A percentile compares a stretch with the other conserved stretches of the same genome.
Conservation (phyloP, 1,140 invertebrate species). For the Idris sp. region DNA sequence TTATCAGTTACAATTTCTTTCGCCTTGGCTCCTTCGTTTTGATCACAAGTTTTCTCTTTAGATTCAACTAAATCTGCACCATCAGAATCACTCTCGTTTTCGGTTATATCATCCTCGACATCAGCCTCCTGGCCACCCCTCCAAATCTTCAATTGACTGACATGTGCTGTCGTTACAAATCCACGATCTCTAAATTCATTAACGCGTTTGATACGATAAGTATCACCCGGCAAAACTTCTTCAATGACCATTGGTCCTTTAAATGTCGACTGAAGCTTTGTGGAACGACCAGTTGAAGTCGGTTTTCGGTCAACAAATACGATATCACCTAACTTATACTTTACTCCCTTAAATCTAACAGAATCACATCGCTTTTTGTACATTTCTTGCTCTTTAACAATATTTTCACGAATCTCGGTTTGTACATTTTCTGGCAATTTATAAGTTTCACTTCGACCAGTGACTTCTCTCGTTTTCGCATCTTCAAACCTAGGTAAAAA, state of each 20-base stretch:
- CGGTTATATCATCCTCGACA: too few species aligned
- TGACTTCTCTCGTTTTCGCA: constrained; percentile 9
- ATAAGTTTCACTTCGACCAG: constrained; percentile 1
- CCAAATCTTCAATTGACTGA: constrained; percentile 30
- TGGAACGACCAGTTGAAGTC: constrained; percentile 15
- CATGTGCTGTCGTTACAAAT: constrained; percentile 14
- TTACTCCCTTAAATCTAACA: not conserved
- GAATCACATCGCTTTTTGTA: constrained; percentile 23
- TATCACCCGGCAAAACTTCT: constrained; percentile 14
- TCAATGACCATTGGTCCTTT: constrained; percentile 9
- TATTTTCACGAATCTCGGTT: constrained; percentile 25
- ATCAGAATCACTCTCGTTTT: too few species aligned
- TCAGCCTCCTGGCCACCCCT: too few species aligned
- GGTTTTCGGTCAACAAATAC: constrained; percentile 16
- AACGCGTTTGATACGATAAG: constrained; percentile 10
- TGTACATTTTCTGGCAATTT: constrained; percentile 8
- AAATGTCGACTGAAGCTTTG: constrained; percentile 12
- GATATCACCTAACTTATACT: constrained; percentile 22
- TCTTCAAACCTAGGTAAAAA: constrained; percentile 10
- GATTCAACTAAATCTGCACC: too few species aligned
- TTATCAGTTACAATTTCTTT: too few species aligned
- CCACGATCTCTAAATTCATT: constrained; percentile 5
- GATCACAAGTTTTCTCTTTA: too few species aligned
- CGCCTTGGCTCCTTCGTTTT: too few species aligned
- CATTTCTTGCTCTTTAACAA: constrained; percentile 10